Evolutionary conservation across 2,888 invertebrate genomes (phyloP).

Genomic region (Poecilobothrus nobilitatus): DNA sequence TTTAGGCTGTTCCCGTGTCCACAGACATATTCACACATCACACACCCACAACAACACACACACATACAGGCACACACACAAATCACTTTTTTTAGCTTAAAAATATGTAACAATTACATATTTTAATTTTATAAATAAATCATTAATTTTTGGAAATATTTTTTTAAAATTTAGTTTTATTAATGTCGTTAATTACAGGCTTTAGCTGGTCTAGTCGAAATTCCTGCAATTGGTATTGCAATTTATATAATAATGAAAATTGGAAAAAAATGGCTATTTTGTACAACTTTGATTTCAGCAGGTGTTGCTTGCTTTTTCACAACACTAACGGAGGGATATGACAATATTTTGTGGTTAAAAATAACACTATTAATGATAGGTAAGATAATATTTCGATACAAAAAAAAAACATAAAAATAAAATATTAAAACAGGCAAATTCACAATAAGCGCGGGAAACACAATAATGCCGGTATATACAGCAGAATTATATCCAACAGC

Average conservation of each 20-base stretch:
- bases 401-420: slow-evolving; percentile 9
- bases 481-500: slow-evolving; percentile 65
- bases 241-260: slow-evolving; percentile 66
- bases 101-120: too few relatives aligned
- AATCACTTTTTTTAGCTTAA: too few relatives aligned
- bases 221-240: slow-evolving; percentile 68
- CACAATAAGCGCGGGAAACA: slow-evolving; percentile 68
- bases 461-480: slow-evolving; percentile 67
- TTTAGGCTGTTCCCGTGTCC: too few relatives aligned
- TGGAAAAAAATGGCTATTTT: slow-evolving; percentile 64
- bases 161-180: too few relatives aligned
- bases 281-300: slow-evolving; percentile 57
- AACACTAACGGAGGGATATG: slow-evolving; percentile 47
- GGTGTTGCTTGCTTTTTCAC: slow-evolving; percentile 63
- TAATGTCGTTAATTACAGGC: slow-evolving; percentile 35
- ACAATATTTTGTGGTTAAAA: slow-evolving; percentile 56
- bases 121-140: too few relatives aligned
- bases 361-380: slow-evolving; percentile 69
- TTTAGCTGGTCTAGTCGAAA: slow-evolving; percentile 64
- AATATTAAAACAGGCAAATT: slow-evolving; percentile 49
- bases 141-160: too few relatives aligned
- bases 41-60: too few relatives aligned
- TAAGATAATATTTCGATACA: slow-evolving; percentile 18
- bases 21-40: too few relatives aligned
- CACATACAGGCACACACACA: too few relatives aligned